phyloP scores from a whole-genome alignment of 1,140 invertebrate genomes.

The Camponotus floridanus region DNA sequence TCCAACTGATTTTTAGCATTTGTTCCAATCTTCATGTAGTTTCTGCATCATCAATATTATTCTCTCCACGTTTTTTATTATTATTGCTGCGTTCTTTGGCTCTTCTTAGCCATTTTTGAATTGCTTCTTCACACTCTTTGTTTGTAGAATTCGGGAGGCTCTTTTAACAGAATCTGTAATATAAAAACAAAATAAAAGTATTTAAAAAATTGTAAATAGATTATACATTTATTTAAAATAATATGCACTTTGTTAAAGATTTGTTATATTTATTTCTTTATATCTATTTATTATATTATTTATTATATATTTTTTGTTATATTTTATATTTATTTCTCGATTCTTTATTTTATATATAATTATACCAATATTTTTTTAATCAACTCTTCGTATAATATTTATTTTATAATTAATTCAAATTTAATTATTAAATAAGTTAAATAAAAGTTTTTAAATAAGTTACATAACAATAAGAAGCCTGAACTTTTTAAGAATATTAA shows the following conservation, averaged over 20 bases:
- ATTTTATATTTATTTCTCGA: no score
- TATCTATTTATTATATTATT: background rate
- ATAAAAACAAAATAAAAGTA: background rate
- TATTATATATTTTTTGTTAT: background rate
- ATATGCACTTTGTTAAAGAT: background rate
- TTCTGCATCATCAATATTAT: no score
- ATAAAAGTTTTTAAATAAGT: no score
- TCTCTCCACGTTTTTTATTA: background rate
- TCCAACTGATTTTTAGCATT: no score
- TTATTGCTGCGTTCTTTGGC: conserved; percentile 12
- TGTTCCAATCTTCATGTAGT: no score
- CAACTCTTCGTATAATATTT: background rate
- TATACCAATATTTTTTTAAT: conserved; percentile 2
- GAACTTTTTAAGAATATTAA: no score
- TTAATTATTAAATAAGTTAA: no score
- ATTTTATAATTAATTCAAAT: conserved; percentile 19
- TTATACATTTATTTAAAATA: background rate
- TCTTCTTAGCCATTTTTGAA: background rate
- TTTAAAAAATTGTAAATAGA: background rate
- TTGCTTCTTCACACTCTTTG: background rate
- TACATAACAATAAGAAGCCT: no score
- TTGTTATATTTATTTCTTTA: background rate
- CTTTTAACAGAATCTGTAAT: background rate
- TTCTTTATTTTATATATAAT: background rate
- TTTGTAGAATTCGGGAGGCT: background rate